Percentiles rank a stretch among this genome's conserved stretches.
phyloP scores from a whole-genome alignment of 2,888 invertebrate genomes.

The Ectemnius cavifrons region DNA sequence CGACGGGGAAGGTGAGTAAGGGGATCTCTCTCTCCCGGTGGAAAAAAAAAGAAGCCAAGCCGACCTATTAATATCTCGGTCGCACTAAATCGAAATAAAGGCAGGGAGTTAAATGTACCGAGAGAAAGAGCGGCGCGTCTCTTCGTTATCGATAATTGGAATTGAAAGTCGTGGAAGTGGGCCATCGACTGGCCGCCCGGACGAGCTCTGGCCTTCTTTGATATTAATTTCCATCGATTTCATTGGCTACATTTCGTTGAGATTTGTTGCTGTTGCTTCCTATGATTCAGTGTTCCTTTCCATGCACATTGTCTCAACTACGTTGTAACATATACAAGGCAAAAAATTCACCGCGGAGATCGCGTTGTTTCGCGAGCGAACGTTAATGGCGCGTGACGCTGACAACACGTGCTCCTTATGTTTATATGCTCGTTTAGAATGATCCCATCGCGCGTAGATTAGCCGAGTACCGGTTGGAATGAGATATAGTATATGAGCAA shows the following conservation, averaged over 20 bases:
- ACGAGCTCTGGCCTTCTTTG: constrained; percentile 14
- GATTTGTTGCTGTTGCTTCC: neutral
- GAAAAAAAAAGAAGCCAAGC: neutral
- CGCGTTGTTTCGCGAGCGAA: constrained; percentile 35
- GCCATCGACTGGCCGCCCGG: constrained; percentile 19
- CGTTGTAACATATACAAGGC: too few relatives aligned
- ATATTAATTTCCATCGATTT: constrained; percentile 29
- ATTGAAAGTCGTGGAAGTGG: constrained; percentile 25
- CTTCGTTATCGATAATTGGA: constrained; percentile 10
- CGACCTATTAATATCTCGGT: too few relatives aligned
- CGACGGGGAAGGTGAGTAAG: constrained; percentile 80
- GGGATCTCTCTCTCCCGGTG: neutral
- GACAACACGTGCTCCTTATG: constrained; percentile 23
- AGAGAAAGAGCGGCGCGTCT: neutral
- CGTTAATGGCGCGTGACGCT: constrained; percentile 45
- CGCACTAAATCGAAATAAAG: neutral
- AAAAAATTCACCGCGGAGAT: constrained; percentile 30
- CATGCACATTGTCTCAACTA: neutral
- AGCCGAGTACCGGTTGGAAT: too few relatives aligned
- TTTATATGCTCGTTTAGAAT: constrained; percentile 16
- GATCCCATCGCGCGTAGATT: neutral
- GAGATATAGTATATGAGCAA: too few relatives aligned
- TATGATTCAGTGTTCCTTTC: neutral
- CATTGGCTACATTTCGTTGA: neutral
- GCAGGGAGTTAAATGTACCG: neutral